A percentile compares a stretch with the other conserved stretches of the same genome.
phyloP scores from a whole-genome alignment of 2,797 vertebrate genomes.

The Eremophila alpestris region DNA sequence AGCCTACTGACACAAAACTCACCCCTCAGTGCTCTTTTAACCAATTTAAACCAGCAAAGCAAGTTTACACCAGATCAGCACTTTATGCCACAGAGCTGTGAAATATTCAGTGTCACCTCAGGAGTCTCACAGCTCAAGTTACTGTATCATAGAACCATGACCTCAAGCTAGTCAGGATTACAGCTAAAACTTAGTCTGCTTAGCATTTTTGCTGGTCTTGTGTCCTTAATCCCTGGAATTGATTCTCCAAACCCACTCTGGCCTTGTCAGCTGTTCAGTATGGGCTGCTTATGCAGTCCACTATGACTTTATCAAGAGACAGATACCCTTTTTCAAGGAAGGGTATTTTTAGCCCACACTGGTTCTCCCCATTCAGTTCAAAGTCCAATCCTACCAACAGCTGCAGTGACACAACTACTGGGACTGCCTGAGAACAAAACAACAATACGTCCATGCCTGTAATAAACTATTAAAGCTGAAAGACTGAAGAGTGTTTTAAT shows the following conservation, averaged over 20 bases:
- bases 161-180: neutral
- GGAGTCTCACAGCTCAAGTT: neutral
- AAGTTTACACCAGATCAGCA: neutral
- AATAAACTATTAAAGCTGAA: neutral
- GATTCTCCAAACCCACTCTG: neutral
- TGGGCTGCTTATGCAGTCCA: neutral
- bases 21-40: neutral
- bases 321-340: neutral
- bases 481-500: neutral
- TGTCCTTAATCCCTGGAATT: neutral
- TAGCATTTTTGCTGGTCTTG: neutral
- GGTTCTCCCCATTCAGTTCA: neutral
- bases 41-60: neutral
- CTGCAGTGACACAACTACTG: neutral
- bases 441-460: neutral
- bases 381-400: neutral
- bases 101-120: neutral
- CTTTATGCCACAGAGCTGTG: neutral
- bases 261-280: neutral
- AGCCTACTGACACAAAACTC: neutral
- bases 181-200: neutral
- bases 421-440: neutral
- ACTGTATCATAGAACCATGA: neutral
- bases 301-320: neutral
- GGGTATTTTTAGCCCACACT: neutral